Percentiles rank a stretch among this genome's conserved stretches.
Evolutionary conservation across 2,113 vertebrate species (phyloP).

Genomic region (Microcebus griseorufus): DNA sequence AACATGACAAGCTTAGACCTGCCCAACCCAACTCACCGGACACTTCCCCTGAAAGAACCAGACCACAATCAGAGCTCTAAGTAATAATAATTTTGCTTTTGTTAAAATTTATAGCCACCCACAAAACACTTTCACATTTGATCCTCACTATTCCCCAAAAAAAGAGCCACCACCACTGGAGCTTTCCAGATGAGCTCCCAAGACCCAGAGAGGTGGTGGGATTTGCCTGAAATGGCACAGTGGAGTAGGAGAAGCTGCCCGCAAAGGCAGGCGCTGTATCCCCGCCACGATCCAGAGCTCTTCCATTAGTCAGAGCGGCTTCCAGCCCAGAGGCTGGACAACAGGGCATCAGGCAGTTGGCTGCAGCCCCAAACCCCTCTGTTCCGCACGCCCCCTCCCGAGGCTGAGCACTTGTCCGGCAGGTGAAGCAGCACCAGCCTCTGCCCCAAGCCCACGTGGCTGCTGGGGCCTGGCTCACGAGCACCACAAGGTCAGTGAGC

Average conservation of each 20-base stretch:
- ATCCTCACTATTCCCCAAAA: background rate
- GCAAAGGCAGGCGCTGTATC: background rate
- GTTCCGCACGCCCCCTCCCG: background rate
- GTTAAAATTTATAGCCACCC: background rate
- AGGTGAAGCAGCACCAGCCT: background rate
- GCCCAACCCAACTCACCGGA: background rate
- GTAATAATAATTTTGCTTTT: background rate
- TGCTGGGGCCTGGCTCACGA: background rate
- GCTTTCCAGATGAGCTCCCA: background rate
- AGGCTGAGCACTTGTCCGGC: background rate
- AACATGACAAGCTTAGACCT: background rate
- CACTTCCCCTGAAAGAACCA: background rate
- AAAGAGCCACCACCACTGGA: background rate
- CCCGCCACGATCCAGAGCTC: background rate
- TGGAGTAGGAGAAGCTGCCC: background rate
- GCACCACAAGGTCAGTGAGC: background rate
- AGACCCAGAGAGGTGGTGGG: background rate
- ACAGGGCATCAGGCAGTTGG: background rate
- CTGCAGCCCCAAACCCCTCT: background rate
- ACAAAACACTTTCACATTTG: background rate
- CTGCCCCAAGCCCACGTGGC: background rate
- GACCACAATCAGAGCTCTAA: background rate
- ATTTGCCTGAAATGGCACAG: background rate
- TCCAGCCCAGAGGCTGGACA: background rate
- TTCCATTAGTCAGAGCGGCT: background rate